A percentile compares a stretch with the other conserved stretches of the same genome.
Conservation (phyloP, 1,140 invertebrate species). For the Ceratitis capitata region DNA sequence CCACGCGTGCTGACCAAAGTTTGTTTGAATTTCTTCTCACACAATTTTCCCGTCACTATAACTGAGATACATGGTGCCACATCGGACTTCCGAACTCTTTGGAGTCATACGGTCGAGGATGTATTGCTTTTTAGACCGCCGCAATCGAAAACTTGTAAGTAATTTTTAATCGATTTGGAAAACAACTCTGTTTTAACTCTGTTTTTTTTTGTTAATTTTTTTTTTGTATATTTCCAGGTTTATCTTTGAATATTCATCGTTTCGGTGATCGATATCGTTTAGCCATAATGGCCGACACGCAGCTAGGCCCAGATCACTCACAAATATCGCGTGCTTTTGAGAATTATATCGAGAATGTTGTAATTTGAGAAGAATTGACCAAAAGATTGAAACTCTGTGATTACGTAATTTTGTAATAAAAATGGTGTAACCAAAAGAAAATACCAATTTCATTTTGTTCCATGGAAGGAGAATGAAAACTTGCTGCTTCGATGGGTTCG, state of each 20-base stretch:
- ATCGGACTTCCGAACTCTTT: conserved; percentile 66
- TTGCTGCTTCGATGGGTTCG: no score
- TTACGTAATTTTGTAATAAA: conserved; percentile 24
- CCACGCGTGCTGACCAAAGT: conserved; percentile 75
- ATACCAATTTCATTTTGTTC: background rate
- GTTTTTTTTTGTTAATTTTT: background rate
- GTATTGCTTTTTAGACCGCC: conserved; percentile 82
- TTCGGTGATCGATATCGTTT: conserved; percentile 75
- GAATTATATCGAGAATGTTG: conserved; percentile 57
- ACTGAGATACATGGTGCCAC: conserved; percentile 72
- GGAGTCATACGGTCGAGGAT: conserved; percentile 75
- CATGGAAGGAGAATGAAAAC: background rate
- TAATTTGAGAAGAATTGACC: conserved; percentile 45
- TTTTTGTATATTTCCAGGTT: conserved; percentile 67
- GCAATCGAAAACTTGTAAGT: conserved; percentile 82
- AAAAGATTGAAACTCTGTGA: conserved; percentile 2
- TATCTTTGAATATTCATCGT: conserved; percentile 80
- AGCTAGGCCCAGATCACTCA: conserved; percentile 71
- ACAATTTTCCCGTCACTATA: conserved; percentile 76
- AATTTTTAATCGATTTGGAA: conserved; percentile 37
- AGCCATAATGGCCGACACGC: conserved; percentile 80
- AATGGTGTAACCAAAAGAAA: background rate
- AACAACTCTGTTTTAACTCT: no score
- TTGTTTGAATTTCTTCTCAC: conserved; percentile 76
- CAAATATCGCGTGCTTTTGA: conserved; percentile 59